These are phyloP conservation scores for Temnothorax nylanderi DNA, from an alignment of 1,140 invertebrate species.

Conservation along the genomic window DNA sequence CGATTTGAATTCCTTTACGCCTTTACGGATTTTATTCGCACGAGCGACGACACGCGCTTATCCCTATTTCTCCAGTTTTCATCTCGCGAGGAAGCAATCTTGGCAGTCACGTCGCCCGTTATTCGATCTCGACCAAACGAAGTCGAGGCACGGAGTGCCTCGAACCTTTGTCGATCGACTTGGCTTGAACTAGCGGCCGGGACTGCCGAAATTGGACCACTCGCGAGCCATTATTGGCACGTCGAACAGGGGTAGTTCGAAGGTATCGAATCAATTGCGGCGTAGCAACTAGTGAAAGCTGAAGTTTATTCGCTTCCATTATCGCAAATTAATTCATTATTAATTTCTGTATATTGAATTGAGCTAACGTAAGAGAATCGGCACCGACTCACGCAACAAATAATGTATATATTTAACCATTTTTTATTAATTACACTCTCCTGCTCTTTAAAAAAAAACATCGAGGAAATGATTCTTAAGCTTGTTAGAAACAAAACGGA, in stretches of 20 bases:
- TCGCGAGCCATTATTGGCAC: slow-evolving; percentile 46
- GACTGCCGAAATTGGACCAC: slow-evolving; percentile 37
- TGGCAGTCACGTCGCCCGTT: slow-evolving; percentile 61
- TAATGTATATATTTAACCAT: background rate
- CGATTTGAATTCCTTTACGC: slow-evolving; percentile 57
- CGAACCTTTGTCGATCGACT: slow-evolving; percentile 51
- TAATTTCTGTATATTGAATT: background rate
- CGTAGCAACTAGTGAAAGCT: slow-evolving; percentile 1
- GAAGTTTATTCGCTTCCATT: background rate
- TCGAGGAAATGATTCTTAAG: background rate
- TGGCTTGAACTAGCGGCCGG: background rate
- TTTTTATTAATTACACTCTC: background rate
- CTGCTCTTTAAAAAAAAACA: background rate
- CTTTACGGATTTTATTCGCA: slow-evolving; percentile 49
- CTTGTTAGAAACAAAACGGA: background rate
- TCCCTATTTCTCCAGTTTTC: slow-evolving; percentile 62
- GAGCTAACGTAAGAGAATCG: background rate
- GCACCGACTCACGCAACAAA: background rate
- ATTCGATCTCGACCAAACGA: slow-evolving; percentile 57
- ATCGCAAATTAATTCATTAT: background rate
- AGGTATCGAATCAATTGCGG: slow-evolving; percentile 46
- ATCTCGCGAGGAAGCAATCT: slow-evolving; percentile 61
- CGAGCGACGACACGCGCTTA: slow-evolving; percentile 58
- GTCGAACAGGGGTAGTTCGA: slow-evolving; percentile 22
- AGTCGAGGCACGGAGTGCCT: slow-evolving; percentile 45